Conservation (phyloP, 2,113 vertebrate genomes). For the Rhombomys opimus region DNA sequence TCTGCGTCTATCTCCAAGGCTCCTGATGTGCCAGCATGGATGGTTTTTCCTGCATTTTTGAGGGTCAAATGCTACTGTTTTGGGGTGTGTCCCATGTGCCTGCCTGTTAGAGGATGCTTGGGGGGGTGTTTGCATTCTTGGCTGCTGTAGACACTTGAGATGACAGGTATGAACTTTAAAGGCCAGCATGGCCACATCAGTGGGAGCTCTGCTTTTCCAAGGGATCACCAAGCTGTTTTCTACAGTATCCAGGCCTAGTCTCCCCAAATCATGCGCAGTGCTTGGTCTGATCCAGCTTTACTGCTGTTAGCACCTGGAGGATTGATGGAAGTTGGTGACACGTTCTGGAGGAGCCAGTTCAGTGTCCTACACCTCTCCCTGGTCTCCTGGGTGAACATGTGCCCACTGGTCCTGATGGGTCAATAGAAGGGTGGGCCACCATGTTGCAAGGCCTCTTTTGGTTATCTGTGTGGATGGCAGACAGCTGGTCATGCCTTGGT, state of each 20-base stretch:
- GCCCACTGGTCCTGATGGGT: not conserved
- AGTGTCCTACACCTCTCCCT: not conserved
- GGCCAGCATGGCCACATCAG: accelerated
- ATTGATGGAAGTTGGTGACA: accelerated
- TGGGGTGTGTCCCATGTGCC: accelerated
- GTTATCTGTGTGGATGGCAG: not conserved
- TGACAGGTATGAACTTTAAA: accelerated
- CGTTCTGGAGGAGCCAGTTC: too few species aligned
- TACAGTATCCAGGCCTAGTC: accelerated
- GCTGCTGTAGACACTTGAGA: accelerated
- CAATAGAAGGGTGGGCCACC: accelerated
- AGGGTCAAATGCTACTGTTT: accelerated
- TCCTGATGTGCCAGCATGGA: accelerated
- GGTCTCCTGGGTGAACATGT: not conserved
- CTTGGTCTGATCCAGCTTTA: accelerated
- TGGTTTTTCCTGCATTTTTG: accelerated
- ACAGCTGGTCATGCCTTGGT: accelerated
- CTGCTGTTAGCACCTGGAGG: accelerated
- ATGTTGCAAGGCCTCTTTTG: not conserved
- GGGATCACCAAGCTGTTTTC: accelerated
- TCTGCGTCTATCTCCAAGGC: accelerated
- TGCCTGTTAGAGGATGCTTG: accelerated
- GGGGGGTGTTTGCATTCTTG: too few species aligned
- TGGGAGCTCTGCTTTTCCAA: accelerated
- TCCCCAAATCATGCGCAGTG: accelerated